A percentile compares a stretch with the other conserved stretches of the same genome.
Evolutionary conservation across 2,888 invertebrate genomes (phyloP).

Genomic region (Cynaeus angustus): DNA sequence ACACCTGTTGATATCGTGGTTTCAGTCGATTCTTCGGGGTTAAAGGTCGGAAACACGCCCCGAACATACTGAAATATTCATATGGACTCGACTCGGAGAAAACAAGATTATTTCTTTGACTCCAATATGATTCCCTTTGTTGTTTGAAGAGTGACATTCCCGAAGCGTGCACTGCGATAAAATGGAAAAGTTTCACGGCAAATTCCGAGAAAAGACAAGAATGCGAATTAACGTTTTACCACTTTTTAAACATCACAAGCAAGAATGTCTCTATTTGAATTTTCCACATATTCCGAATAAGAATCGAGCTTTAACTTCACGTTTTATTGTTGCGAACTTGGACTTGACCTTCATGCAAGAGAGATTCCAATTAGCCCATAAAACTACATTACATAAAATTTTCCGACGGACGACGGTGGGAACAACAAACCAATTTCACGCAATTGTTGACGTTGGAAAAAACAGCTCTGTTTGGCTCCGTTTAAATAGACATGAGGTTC

Average conservation of each 20-base stretch:
- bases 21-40: constrained; percentile 4
- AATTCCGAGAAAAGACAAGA: constrained; percentile 7
- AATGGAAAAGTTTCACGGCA: constrained; percentile 1
- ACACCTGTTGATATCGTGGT: too few species aligned
- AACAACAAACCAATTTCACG: too few species aligned
- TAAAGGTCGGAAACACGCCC: constrained; percentile 20
- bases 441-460: too few species aligned
- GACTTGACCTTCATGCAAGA: constrained; percentile 9
- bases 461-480: too few species aligned
- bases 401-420: background rate
- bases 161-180: constrained; percentile 1
- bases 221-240: constrained; percentile 6
- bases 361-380: constrained; percentile 2
- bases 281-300: constrained; percentile 1
- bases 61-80: constrained; percentile 27
- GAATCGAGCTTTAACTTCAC: constrained; percentile 2
- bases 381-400: background rate
- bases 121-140: constrained; percentile 14
- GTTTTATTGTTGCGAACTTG: constrained; percentile 19
- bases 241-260: background rate
- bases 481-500: too few species aligned
- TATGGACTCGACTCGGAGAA: constrained; percentile 19
- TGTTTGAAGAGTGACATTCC: constrained; percentile 15
- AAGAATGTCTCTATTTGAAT: constrained; percentile 11
- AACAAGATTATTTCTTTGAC: constrained; percentile 29